Conservation (phyloP, 2,113 vertebrate species). For the Jaculus jaculus region DNA sequence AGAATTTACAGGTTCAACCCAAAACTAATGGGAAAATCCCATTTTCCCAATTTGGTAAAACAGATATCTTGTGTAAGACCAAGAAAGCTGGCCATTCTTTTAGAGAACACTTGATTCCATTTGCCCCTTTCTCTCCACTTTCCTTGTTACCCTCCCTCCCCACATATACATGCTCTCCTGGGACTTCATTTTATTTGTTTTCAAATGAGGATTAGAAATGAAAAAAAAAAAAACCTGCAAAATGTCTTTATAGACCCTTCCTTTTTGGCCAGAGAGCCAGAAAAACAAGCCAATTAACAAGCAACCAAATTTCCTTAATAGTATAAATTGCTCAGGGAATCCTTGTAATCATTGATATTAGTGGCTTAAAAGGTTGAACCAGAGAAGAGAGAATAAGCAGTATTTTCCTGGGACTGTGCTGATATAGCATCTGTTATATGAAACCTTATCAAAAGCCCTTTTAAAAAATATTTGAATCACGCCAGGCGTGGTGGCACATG, state of each 20-base stretch:
- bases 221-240: constrained; percentile 18
- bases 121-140: neutral
- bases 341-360: constrained; percentile 56
- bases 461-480: constrained; percentile 34
- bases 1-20: constrained; percentile 13
- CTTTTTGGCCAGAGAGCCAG: constrained; percentile 60
- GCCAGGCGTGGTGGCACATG: too few species aligned
- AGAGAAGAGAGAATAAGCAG: constrained; percentile 42
- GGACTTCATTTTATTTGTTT: constrained; percentile 59
- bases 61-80: neutral
- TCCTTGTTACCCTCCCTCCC: neutral
- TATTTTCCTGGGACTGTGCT: constrained; percentile 47
- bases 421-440: constrained; percentile 26
- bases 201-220: constrained; percentile 57
- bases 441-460: constrained; percentile 39
- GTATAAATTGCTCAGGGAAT: constrained; percentile 59
- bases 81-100: neutral
- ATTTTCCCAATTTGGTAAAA: constrained; percentile 11
- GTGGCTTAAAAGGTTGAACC: constrained; percentile 63
- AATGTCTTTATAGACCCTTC: constrained; percentile 55
- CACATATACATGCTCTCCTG: neutral
- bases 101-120: neutral
- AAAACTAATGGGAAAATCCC: constrained; percentile 47
- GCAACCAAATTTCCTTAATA: constrained; percentile 57
- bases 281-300: constrained; percentile 73